Base-by-base conservation (phyloP, 2,888 invertebrate genomes). In the Nasonia oneida region DNA sequence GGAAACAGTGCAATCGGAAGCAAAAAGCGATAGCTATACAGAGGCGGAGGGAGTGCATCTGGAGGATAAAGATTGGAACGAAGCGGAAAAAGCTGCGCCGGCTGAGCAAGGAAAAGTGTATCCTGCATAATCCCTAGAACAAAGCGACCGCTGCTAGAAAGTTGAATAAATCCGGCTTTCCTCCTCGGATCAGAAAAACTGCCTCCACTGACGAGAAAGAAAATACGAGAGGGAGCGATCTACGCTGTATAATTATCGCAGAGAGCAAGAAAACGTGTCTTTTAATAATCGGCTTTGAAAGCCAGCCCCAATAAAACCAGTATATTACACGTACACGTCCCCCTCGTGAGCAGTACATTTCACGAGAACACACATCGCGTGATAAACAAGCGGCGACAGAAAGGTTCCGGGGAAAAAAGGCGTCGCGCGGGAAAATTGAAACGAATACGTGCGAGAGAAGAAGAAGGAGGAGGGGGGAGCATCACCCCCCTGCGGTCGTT, bases 41-140 rank as follows among this genome's bases (percentile, higher is more conserved):
- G 39, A 23, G 2, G 50, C 23, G n/a, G n/a, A 47, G 47, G 23
- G 14, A 23, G 39, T 47, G 23, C 12, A 39, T 53, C 23, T 50
- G 6, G 53, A 14, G 29, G 47, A 75, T 75, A 53, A 75, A 75
- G 75, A 75, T 75, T 29, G 75, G 75, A 53, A 33, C 14, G 29
- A 33, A 75, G 18, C 29, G 50, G 15, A 42, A 42, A 42, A 42
- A 5, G 47, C 6, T 0, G 47, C 14, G 23, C n/a, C 42, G 18
- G 73, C 29, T n/a, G n/a, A 61, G 61, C 3, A 67, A 15, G 33
- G 33, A 67, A 77, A 61, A 39, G 3, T 42, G 23, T 64, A 39
- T n/a, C n/a, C 57, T 10, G 42, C 42, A 12, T 2, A 37, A 77
- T 42, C 14, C 42, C 18, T 33, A n/a, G 18, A 71, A 39, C 71